phyloP scores from a whole-genome alignment of 2,888 invertebrate species.

The Leptarthrus brevirostris region DNA sequence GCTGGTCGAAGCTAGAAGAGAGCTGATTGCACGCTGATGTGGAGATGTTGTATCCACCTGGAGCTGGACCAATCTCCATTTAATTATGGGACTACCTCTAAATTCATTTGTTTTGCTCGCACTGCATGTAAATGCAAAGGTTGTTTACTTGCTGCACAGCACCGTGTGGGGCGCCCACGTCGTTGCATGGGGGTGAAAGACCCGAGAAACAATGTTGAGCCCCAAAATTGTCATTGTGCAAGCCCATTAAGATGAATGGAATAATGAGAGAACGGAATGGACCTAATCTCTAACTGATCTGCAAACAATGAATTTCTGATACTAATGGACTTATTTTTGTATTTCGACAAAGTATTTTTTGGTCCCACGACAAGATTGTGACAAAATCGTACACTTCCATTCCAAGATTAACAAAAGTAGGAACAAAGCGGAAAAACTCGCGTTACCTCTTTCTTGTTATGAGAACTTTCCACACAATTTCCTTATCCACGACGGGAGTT shows the following conservation, averaged over 20 bases:
- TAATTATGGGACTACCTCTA: constrained; percentile 38
- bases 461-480: constrained; percentile 50
- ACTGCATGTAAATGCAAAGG: constrained; percentile 35
- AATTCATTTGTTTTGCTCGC: constrained; percentile 36
- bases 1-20: constrained; percentile 5
- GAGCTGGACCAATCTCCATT: constrained; percentile 32
- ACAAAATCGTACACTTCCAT: neutral
- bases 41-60: constrained; percentile 1
- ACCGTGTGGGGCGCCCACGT: neutral
- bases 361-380: neutral
- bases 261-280: neutral
- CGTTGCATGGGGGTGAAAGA: neutral
- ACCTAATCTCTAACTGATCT: neutral
- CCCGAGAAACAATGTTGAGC: no score
- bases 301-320: neutral
- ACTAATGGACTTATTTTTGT: neutral
- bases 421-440: constrained; percentile 39
- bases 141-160: constrained; percentile 29
- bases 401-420: constrained; percentile 2
- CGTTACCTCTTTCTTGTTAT: constrained; percentile 38
- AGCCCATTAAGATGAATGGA: neutral
- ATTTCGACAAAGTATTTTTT: neutral
- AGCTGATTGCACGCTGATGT: constrained; percentile 12
- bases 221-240: neutral
- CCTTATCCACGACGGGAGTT: constrained; percentile 41